Conservation (phyloP, 2,113 vertebrate species). For the Entosphenus tridentatus region DNA sequence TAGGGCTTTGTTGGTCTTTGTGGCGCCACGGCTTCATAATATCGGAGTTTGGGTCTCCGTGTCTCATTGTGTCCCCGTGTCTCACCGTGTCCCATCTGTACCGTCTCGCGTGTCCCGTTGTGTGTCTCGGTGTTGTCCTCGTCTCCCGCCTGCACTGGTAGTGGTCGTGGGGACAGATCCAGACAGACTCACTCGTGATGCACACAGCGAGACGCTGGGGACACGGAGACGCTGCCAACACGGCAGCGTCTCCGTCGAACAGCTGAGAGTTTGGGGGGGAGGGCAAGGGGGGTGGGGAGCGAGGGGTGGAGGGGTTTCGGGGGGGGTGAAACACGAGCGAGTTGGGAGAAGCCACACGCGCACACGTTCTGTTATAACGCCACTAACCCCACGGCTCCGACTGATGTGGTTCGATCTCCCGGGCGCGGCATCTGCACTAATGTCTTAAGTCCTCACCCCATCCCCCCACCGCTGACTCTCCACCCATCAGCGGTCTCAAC, state of each 20-base stretch:
- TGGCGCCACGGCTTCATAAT: too few relatives aligned
- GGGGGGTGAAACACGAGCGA: not conserved
- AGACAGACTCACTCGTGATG: too few relatives aligned
- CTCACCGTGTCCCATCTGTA: too few relatives aligned
- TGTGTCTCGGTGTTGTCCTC: too few relatives aligned
- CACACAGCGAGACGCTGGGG: not conserved
- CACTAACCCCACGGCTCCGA: slow-evolving; percentile 10
- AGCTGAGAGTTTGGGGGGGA: not conserved
- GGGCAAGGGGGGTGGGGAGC: not conserved
- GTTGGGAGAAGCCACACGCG: not conserved
- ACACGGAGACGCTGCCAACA: not conserved
- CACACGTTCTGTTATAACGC: slow-evolving; percentile 12
- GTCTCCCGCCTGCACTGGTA: not conserved
- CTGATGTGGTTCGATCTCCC: slow-evolving; percentile 7
- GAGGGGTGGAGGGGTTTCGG: not conserved
- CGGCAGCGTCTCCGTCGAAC: not conserved
- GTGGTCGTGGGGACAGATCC: not conserved
- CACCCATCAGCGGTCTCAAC: too few relatives aligned
- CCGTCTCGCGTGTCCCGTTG: not conserved
- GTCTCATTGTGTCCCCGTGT: too few relatives aligned
- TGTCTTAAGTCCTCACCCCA: too few relatives aligned
- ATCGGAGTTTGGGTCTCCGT: too few relatives aligned
- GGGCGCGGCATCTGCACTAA: not conserved
- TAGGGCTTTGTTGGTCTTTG: too few relatives aligned
- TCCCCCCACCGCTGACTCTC: too few relatives aligned